These are phyloP conservation scores for Oligia strigilis DNA, from an alignment of 2,888 invertebrate species.

Conservation along the genomic window DNA sequence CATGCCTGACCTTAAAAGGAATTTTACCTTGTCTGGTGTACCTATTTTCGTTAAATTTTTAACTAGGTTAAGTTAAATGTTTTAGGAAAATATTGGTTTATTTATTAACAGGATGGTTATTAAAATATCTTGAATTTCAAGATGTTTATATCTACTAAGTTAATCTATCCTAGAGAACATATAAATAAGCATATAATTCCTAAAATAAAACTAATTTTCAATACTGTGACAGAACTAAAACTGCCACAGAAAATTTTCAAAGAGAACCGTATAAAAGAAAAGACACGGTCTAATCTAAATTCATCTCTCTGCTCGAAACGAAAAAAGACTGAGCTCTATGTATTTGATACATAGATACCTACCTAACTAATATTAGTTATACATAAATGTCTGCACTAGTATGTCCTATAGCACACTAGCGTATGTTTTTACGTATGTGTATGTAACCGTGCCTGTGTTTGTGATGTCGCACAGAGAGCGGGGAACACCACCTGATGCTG, in stretches of 20 bases:
- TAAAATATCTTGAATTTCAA: constrained; percentile 26
- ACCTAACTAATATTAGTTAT: constrained; percentile 17
- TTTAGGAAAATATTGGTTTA: constrained; percentile 48
- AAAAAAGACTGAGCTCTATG: constrained; percentile 14
- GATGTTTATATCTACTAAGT: not conserved
- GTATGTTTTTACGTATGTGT: constrained; percentile 65
- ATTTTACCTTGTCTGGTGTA: constrained; percentile 61
- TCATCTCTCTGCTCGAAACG: constrained; percentile 14
- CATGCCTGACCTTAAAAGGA: constrained; percentile 69
- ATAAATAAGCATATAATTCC: not conserved
- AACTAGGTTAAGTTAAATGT: constrained; percentile 62
- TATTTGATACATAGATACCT: not conserved
- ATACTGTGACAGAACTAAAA: not conserved
- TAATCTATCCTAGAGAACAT: not conserved
- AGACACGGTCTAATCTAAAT: not conserved
- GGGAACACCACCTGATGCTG: constrained; percentile 82
- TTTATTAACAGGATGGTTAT: constrained; percentile 21
- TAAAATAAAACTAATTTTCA: not conserved
- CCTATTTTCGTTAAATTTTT: constrained; percentile 56
- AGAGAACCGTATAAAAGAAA: not conserved
- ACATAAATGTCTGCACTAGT: constrained; percentile 53
- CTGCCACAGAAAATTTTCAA: not conserved
- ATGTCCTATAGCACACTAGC: constrained; percentile 44
- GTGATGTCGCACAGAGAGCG: constrained; percentile 87
- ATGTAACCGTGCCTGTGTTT: constrained; percentile 78